Percentiles rank a stretch among this genome's conserved stretches.
Evolutionary conservation across 2,888 invertebrate species (phyloP).

Genomic region (Apamea epomidion): DNA sequence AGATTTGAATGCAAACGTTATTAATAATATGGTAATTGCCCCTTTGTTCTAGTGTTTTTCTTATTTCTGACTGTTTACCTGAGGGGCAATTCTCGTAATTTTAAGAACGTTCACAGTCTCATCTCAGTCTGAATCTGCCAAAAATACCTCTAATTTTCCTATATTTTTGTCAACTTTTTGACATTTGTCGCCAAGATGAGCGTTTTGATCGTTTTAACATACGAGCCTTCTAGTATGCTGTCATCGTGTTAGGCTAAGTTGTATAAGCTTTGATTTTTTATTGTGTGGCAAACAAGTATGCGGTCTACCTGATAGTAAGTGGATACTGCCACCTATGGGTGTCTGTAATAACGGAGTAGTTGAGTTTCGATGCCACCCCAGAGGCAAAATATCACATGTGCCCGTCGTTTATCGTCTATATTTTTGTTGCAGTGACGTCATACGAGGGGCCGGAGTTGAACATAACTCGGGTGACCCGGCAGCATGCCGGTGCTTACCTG

Average conservation of each 20-base stretch:
- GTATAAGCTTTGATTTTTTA: neutral
- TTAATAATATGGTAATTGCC: too few species aligned
- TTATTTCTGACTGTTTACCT: neutral
- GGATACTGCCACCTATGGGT: too few species aligned
- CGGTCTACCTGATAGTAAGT: neutral
- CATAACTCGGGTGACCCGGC: constrained; percentile 93
- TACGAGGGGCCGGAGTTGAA: constrained; percentile 93
- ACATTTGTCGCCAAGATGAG: too few species aligned
- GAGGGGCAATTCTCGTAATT: too few species aligned
- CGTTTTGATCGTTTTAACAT: too few species aligned
- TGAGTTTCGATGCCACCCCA: neutral
- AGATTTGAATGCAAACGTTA: too few species aligned
- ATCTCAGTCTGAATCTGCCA: too few species aligned
- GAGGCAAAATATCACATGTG: neutral
- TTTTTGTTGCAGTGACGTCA: constrained; percentile 88
- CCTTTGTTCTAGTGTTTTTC: neutral
- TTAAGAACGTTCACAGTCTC: too few species aligned
- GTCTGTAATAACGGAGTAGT: too few species aligned
- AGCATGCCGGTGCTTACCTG: constrained; percentile 95
- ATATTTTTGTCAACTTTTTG: too few species aligned
- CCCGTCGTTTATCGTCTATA: neutral
- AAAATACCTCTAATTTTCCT: too few species aligned
- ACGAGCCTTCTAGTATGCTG: neutral
- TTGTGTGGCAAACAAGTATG: neutral
- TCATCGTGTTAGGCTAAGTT: neutral